Conservation (phyloP, 2,113 vertebrate species). For the Pristiophorus japonicus region DNA sequence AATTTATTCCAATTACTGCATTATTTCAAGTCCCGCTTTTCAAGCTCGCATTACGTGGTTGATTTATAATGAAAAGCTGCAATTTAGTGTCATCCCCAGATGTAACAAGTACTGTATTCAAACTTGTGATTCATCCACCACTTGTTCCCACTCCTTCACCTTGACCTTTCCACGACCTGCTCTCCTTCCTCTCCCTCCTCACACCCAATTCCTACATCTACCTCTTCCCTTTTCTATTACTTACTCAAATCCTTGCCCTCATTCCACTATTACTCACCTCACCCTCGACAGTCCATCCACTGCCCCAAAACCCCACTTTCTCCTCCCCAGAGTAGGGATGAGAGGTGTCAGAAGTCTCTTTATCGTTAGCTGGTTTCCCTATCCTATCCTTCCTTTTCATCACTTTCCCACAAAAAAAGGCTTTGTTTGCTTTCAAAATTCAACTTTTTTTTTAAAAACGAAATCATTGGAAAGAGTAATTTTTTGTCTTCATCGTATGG, state of each 20-base stretch:
- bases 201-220: not conserved
- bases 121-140: not conserved
- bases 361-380: not conserved
- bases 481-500: not conserved
- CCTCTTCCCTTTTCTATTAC: not conserved
- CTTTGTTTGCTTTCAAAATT: not conserved
- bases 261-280: not conserved
- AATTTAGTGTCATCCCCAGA: not conserved
- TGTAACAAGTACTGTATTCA: not conserved
- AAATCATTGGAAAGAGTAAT: not conserved
- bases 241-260: not conserved
- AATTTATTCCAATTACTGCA: not conserved
- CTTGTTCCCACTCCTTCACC: not conserved
- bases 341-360: not conserved
- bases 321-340: not conserved
- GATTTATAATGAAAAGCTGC: not conserved
- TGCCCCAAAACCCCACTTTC: not conserved
- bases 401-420: not conserved
- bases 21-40: not conserved
- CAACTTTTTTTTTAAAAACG: not conserved
- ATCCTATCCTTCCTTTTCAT: not conserved
- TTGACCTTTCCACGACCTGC: not conserved
- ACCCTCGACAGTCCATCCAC: not conserved
- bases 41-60: not conserved
- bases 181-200: not conserved